Evolutionary conservation across 2,888 invertebrate species (phyloP).

Genomic region (Spodoptera exigua): DNA sequence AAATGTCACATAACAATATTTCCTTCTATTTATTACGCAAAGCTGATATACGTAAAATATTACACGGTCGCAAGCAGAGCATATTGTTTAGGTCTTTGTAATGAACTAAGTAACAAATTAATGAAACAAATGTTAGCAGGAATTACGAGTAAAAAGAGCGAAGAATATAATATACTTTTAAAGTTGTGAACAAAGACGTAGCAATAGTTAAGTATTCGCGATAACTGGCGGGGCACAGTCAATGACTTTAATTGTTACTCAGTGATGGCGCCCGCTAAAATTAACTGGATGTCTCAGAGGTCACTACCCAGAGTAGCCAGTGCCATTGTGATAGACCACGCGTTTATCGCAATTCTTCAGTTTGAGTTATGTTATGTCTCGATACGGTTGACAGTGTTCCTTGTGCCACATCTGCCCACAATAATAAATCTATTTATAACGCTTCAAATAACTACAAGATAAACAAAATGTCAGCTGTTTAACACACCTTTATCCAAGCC

Average conservation of each 20-base stretch:
- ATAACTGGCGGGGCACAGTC: slow-evolving; percentile 61
- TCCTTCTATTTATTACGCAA: too few species aligned
- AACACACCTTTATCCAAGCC: too few species aligned
- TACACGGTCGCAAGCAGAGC: slow-evolving; percentile 40
- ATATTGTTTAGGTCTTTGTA: slow-evolving; percentile 1
- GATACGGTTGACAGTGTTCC: slow-evolving; percentile 28
- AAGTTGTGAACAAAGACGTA: slow-evolving; percentile 37
- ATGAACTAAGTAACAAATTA: slow-evolving; percentile 11
- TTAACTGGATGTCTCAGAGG: slow-evolving; percentile 71
- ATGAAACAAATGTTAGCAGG: slow-evolving; percentile 3
- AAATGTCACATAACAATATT: too few species aligned
- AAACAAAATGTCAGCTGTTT: too few species aligned
- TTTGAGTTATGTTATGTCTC: slow-evolving; percentile 36
- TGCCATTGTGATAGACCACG: slow-evolving; percentile 52
- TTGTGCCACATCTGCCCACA: neutral
- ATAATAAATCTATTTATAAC: too few species aligned
- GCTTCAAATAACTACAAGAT: too few species aligned
- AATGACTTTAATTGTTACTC: slow-evolving; percentile 72
- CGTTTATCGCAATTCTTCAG: slow-evolving; percentile 20
- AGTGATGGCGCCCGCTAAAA: slow-evolving; percentile 71
- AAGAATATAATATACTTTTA: slow-evolving; percentile 16
- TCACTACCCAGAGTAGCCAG: slow-evolving; percentile 61
- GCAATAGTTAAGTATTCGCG: slow-evolving; percentile 22
- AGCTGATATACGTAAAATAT: neutral
- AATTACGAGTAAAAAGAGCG: slow-evolving; percentile 10